phyloP scores from a whole-genome alignment of 2,113 vertebrate genomes.

The Anas platyrhynchos region DNA sequence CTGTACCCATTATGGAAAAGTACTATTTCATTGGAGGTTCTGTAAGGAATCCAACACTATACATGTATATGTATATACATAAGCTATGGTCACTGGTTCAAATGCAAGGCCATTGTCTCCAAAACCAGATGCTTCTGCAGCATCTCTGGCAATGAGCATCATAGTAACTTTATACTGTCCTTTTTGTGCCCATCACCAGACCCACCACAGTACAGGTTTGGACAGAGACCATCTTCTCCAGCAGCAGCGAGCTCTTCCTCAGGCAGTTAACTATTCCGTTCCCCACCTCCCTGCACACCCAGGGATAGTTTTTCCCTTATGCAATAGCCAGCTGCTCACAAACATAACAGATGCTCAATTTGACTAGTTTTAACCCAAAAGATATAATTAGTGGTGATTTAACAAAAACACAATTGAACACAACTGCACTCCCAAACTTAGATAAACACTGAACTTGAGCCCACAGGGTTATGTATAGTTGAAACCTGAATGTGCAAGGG shows the following conservation, averaged over 20 bases:
- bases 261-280: not conserved
- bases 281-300: not conserved
- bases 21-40: not conserved
- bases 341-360: slow-evolving; percentile 29
- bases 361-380: slow-evolving; percentile 44
- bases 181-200: not conserved
- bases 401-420: slow-evolving; percentile 9
- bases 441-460: not conserved
- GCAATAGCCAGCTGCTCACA: slow-evolving; percentile 36
- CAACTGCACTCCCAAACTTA: not conserved
- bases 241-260: not conserved
- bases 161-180: not conserved
- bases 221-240: not conserved
- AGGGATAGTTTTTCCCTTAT: not conserved
- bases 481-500: not conserved
- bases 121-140: not conserved
- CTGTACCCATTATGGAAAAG: not conserved
- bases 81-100: not conserved
- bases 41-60: not conserved
- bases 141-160: not conserved
- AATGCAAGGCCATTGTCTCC: not conserved
- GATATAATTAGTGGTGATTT: slow-evolving; percentile 8
- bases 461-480: not conserved
- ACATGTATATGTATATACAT: not conserved
- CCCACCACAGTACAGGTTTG: not conserved